A percentile compares a stretch with the other conserved stretches of the same genome.
phyloP scores from a whole-genome alignment of 1,140 invertebrate genomes.

The Bombus pascuorum region DNA sequence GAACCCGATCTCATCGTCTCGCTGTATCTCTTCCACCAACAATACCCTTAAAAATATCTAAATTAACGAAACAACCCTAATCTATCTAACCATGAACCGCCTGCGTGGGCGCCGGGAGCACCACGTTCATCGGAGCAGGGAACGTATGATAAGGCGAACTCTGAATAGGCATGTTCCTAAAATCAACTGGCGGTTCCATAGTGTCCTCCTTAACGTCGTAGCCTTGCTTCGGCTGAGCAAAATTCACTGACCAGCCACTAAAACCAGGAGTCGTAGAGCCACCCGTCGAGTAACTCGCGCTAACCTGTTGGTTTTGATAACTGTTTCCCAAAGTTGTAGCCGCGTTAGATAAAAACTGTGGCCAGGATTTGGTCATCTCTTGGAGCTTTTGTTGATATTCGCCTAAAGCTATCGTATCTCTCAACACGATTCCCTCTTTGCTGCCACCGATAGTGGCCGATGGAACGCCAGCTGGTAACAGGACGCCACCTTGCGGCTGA shows the following conservation, averaged over 20 bases:
- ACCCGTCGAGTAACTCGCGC: not conserved
- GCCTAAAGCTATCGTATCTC: constrained; percentile 70
- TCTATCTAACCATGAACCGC: constrained; percentile 28
- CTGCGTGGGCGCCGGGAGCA: not conserved
- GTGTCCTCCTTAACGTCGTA: constrained; percentile 70
- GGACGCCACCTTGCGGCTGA: constrained; percentile 18
- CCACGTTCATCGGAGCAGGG: not conserved
- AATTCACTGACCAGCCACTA: constrained; percentile 33
- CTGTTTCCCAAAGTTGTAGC: not conserved
- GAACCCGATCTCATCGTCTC: not conserved
- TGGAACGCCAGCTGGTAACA: constrained; percentile 55
- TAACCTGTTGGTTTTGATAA: constrained; percentile 23
- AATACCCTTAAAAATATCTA: not conserved
- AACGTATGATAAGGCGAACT: constrained; percentile 32
- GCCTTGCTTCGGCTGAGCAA: constrained; percentile 64
- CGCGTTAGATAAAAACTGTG: constrained; percentile 20
- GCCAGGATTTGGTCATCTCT: constrained; percentile 75
- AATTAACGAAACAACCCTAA: not conserved
- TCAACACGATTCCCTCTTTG: constrained; percentile 69
- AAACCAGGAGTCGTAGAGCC: not conserved
- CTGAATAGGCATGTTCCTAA: constrained; percentile 60
- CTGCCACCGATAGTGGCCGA: constrained; percentile 58
- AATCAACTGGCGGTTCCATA: constrained; percentile 61
- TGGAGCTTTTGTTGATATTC: constrained; percentile 74
- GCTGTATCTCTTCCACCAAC: not conserved